Percentiles rank a stretch among this genome's conserved stretches.
These are phyloP conservation scores for Nesospiza acunhae DNA, from an alignment of 2,113 vertebrate species.

Conservation along the genomic window DNA sequence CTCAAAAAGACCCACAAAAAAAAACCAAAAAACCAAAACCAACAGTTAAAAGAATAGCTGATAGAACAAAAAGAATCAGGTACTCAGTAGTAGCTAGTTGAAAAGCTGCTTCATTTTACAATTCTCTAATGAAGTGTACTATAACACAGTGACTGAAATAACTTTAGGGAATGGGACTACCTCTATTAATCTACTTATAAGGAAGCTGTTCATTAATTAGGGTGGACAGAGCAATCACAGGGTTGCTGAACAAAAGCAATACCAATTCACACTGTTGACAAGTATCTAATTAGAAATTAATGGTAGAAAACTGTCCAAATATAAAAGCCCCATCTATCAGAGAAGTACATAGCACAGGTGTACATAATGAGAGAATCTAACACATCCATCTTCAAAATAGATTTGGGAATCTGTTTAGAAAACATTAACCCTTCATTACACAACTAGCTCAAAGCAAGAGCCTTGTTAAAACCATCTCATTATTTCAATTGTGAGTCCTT, in stretches of 20 bases:
- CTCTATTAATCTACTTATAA: constrained; percentile 71
- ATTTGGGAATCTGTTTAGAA: neutral
- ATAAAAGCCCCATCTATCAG: neutral
- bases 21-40: neutral
- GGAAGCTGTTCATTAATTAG: constrained; percentile 68
- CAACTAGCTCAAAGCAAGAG: neutral
- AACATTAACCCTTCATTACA: neutral
- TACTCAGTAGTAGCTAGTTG: constrained; percentile 19
- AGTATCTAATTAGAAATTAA: constrained; percentile 66
- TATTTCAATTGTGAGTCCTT: neutral
- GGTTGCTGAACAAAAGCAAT: constrained; percentile 44
- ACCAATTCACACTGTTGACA: constrained; percentile 24
- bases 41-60: constrained; percentile 4
- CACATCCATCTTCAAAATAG: neutral
- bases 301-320: constrained; percentile 41
- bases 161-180: constrained; percentile 67
- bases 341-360: neutral
- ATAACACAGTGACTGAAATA: constrained; percentile 60
- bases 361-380: neutral
- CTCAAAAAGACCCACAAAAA: neutral
- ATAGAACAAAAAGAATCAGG: neutral
- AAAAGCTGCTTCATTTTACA: constrained; percentile 53
- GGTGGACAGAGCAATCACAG: constrained; percentile 62
- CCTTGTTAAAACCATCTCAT: neutral
- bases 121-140: constrained; percentile 50